Evolutionary conservation across 2,113 vertebrate species (phyloP).

Genomic region (Rutilus rutilus): DNA sequence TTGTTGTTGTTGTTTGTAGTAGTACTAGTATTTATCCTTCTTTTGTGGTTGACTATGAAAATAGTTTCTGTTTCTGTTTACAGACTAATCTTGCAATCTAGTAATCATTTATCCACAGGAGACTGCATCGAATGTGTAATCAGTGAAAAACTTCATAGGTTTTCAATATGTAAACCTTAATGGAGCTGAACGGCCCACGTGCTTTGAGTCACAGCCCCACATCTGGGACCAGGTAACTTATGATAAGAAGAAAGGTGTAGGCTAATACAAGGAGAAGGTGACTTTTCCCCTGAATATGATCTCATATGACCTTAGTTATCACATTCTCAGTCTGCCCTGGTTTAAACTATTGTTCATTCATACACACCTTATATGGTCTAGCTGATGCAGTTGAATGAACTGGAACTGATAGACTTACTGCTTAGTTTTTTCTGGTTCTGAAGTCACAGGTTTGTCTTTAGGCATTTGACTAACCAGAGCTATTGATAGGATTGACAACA

Average conservation of each 20-base stretch:
- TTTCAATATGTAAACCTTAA: slow-evolving; percentile 4
- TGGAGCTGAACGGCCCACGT: slow-evolving; percentile 43
- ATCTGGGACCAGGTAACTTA: slow-evolving; percentile 9
- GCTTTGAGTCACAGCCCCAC: slow-evolving; percentile 26
- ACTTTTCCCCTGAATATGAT: background rate
- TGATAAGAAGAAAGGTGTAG: slow-evolving; percentile 33
- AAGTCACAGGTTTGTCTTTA: background rate
- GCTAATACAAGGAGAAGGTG: background rate
- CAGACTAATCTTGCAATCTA: background rate
- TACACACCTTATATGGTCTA: background rate
- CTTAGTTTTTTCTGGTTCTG: background rate
- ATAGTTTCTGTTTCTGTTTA: slow-evolving; percentile 6
- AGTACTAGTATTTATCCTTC: background rate
- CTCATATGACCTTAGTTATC: slow-evolving; percentile 11
- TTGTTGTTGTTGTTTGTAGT: background rate
- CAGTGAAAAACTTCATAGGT: background rate
- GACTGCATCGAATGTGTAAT: background rate
- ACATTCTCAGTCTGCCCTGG: background rate
- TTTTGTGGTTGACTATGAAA: background rate
- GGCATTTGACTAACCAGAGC: background rate
- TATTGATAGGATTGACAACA: background rate
- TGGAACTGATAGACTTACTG: background rate
- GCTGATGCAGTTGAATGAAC: background rate
- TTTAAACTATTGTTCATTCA: slow-evolving; percentile 1
- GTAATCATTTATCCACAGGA: slow-evolving; percentile 20